A percentile compares a stretch with the other conserved stretches of the same genome.
Conservation (phyloP, 1,140 invertebrate species). For the Platyura marginata region DNA sequence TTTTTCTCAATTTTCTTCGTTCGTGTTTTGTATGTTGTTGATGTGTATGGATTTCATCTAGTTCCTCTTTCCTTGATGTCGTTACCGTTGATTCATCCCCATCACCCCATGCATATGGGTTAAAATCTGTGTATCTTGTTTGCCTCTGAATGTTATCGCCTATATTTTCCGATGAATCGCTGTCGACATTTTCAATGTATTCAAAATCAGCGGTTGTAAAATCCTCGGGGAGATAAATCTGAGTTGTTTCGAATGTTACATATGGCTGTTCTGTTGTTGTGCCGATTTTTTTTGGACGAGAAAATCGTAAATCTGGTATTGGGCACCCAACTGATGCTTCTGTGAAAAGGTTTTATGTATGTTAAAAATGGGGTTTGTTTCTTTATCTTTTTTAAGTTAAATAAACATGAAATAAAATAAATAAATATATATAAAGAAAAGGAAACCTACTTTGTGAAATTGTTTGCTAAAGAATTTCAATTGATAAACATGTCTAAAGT, state of each 20-base stretch:
- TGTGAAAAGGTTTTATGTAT: no score
- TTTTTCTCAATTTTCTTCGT: background rate
- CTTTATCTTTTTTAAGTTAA: no score
- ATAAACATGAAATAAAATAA: no score
- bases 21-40: background rate
- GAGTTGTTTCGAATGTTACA: conserved; percentile 23
- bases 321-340: conserved; percentile 22
- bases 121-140: conserved; percentile 16
- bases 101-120: conserved; percentile 7
- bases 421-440: no score
- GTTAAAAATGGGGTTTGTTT: no score
- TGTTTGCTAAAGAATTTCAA: no score
- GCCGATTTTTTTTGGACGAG: conserved; percentile 13
- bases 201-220: conserved; percentile 20
- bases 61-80: background rate
- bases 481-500: no score
- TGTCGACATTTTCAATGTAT: conserved; percentile 17
- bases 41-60: background rate
- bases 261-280: conserved; percentile 19
- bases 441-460: no score
- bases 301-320: conserved; percentile 23
- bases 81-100: background rate
- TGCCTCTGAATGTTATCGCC: conserved; percentile 7
- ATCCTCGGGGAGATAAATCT: conserved; percentile 21
- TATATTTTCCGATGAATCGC: conserved; percentile 11